Conservation (phyloP, 2,797 vertebrate genomes). For the Alcedo atthis region DNA sequence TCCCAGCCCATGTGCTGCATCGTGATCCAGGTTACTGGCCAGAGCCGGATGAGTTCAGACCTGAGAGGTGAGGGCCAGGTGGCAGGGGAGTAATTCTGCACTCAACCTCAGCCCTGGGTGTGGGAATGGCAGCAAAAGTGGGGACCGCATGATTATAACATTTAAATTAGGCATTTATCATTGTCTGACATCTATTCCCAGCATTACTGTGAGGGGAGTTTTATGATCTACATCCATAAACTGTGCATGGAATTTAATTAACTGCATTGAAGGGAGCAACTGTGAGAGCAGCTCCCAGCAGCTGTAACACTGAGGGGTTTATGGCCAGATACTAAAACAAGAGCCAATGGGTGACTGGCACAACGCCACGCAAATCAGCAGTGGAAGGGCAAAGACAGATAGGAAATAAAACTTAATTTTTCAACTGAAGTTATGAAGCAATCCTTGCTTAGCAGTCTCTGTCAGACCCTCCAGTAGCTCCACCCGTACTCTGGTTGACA, state of each 20-base stretch:
- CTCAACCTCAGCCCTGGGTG: background rate
- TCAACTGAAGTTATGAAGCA: conserved; percentile 28
- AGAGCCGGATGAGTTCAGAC: conserved; percentile 79
- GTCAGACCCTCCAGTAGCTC: background rate
- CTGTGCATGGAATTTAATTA: conserved; percentile 75
- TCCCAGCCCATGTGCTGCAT: conserved; percentile 78
- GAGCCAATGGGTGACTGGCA: conserved; percentile 62
- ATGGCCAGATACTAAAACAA: conserved; percentile 68
- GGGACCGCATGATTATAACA: conserved; percentile 15
- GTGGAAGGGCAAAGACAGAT: conserved; percentile 56
- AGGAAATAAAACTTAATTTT: conserved; percentile 73
- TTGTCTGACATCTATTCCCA: conserved; percentile 58
- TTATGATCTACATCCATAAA: conserved; percentile 71
- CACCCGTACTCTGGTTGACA: background rate
- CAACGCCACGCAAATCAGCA: conserved; percentile 46
- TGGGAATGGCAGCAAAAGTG: background rate
- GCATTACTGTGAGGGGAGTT: conserved; percentile 55
- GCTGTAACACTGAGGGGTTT: conserved; percentile 73
- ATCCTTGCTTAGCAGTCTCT: background rate
- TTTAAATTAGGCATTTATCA: conserved; percentile 54
- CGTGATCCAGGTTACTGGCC: conserved; percentile 72
- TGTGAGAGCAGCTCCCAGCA: conserved; percentile 57
- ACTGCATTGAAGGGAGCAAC: conserved; percentile 53
- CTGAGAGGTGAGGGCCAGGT: conserved; percentile 77
- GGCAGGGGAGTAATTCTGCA: background rate